Base-by-base conservation (phyloP, 1,140 invertebrate species). In the Cydia splendana region DNA sequence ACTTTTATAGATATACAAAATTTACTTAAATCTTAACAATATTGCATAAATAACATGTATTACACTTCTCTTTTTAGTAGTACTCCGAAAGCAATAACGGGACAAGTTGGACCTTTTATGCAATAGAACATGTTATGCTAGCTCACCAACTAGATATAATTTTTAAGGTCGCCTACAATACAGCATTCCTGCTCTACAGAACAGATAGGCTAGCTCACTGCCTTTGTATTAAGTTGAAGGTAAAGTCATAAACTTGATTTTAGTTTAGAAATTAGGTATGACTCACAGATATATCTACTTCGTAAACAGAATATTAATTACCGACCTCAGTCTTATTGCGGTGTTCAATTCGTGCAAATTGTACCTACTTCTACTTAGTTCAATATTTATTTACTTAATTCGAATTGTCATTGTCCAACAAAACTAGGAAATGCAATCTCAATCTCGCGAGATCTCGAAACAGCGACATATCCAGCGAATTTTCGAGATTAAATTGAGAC, bases 141-240 rank as follows among this genome's bases (percentile, higher is more conserved):
- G 57, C 57, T 62, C 57, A 24, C 18, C 6, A 62, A 24, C 57
- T 7, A 71, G 38, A 18, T 34, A 42, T n/a, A 42, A 71, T 71
- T 71, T 71, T 71, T 71, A 71, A 71, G 67, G 67, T 71, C 67
- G 67, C 67, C 67, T 71, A 71, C 67, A 71, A 71, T 71, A 71
- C 67, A 38, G 67, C 67, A 71, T 71, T 71, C 67, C 67, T n/a
- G 34, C 30, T 38, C 34, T 20, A 45, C 15, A 71, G 30, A 62
- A 71, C 34, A 69, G 65, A 42, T 71, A 71, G 51, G 51, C 67
- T 71, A 38, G 38, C 24, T 71, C 18, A n/a, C 24, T 71, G 30
- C 5, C 45, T 71, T 42, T 18, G 38, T 71, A 38, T 71, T 38
- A 18, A 18, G n/a, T 71, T 71, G 67, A 71, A 71, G 67, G 67